These are phyloP conservation scores for Montipora capitata DNA, from an alignment of 92 coral and sea anemone genomes.

Conservation along the genomic window DNA sequence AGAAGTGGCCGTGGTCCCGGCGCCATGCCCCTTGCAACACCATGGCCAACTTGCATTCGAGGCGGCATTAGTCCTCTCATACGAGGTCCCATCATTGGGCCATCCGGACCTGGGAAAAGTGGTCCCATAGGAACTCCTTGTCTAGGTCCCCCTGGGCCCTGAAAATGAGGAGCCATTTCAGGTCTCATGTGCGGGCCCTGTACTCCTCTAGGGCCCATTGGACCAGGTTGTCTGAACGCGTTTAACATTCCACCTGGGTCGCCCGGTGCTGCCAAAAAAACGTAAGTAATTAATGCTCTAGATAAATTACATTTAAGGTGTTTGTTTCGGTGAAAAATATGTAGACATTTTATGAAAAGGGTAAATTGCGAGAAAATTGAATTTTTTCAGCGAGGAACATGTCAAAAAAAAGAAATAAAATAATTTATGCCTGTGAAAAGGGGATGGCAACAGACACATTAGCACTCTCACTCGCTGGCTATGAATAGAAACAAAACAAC, in stretches of 20 bases:
- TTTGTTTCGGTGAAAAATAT: too few species aligned
- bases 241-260: conserved; percentile 59
- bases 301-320: too few species aligned
- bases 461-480: too few species aligned
- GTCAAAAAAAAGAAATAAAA: too few species aligned
- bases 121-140: conserved; percentile 90
- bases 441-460: too few species aligned
- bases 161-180: conserved; percentile 83
- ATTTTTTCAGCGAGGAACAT: too few species aligned
- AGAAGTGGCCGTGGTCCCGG: conserved; percentile 84
- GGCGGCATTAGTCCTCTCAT: conserved; percentile 90
- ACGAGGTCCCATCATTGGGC: conserved; percentile 83
- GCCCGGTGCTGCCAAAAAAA: conserved; percentile 75
- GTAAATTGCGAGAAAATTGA: too few species aligned
- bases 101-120: conserved; percentile 90
- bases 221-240: conserved; percentile 83
- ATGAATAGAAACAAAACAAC: too few species aligned
- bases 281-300: neutral
- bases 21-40: conserved; percentile 75
- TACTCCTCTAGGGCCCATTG: conserved; percentile 93
- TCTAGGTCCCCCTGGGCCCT: conserved; percentile 96
- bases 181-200: conserved; percentile 87
- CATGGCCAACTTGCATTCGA: conserved; percentile 87
- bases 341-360: too few species aligned
- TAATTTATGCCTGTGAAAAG: too few species aligned